These are phyloP conservation scores for Mesocricetus auratus DNA, from an alignment of 2,113 vertebrate genomes.

Conservation along the genomic window DNA sequence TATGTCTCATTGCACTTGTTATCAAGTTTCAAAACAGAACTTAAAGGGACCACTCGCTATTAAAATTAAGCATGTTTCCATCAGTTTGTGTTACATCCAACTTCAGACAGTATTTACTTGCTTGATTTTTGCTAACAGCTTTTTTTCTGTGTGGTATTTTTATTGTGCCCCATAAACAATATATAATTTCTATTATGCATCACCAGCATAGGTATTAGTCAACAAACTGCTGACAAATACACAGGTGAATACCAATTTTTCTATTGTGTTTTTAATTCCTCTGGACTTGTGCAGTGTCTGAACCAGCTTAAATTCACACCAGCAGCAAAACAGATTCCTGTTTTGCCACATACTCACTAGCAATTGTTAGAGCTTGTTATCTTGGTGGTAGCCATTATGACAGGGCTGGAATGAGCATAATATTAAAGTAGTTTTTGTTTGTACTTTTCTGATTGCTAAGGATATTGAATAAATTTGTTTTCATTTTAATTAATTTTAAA, in stretches of 20 bases:
- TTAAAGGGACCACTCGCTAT: not conserved
- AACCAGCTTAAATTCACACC: not conserved
- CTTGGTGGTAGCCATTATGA: not conserved
- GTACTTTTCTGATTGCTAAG: too few species aligned
- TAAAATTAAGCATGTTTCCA: not conserved
- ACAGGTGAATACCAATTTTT: not conserved
- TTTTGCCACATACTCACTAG: not conserved
- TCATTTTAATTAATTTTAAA: not conserved
- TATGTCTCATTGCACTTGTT: not conserved
- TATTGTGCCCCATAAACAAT: not conserved
- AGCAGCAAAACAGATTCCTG: not conserved
- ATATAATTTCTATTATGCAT: not conserved
- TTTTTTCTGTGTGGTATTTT: not conserved
- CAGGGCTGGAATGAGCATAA: not conserved
- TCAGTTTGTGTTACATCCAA: not conserved
- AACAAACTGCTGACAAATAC: not conserved
- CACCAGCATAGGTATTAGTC: not conserved
- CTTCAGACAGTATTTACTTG: not conserved
- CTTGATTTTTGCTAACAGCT: not conserved
- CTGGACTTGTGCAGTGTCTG: not conserved
- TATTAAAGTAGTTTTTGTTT: not conserved
- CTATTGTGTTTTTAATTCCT: not conserved
- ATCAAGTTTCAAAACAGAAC: not conserved
- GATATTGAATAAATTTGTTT: not conserved
- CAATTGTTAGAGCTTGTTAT: too few species aligned